phyloP scores from a whole-genome alignment of 2,113 vertebrate species.

The Ailurus styani region DNA sequence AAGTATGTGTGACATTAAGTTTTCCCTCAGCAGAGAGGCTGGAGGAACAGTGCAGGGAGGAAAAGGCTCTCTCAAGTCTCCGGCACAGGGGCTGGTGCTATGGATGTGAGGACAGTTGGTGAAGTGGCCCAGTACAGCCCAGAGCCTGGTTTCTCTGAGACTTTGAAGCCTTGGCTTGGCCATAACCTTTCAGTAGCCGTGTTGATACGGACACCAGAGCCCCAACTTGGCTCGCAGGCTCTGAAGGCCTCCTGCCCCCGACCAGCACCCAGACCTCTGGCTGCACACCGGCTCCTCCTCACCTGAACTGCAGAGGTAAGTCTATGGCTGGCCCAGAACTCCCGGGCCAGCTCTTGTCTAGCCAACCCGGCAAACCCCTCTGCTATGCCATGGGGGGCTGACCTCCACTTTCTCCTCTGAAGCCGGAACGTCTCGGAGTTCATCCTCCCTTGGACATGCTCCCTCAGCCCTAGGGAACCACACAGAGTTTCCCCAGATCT shows the following conservation, averaged over 20 bases:
- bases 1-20: neutral
- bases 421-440: neutral
- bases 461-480: neutral
- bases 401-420: neutral
- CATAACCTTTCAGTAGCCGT: neutral
- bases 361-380: neutral
- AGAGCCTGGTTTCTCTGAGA: neutral
- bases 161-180: neutral
- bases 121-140: neutral
- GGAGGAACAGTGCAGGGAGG: neutral
- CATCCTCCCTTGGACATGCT: neutral
- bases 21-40: neutral
- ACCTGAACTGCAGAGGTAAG: neutral
- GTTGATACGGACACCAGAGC: neutral
- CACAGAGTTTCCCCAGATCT: neutral
- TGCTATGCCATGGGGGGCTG: neutral
- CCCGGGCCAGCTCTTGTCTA: neutral
- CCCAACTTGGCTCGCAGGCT: neutral
- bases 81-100: neutral
- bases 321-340: neutral
- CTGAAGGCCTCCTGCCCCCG: neutral
- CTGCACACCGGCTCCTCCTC: neutral
- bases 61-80: neutral
- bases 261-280: neutral
- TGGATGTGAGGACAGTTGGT: neutral